A percentile compares a stretch with the other conserved stretches of the same genome.
These are phyloP conservation scores for Cosmia pyralina DNA, from an alignment of 2,888 invertebrate genomes.

Conservation along the genomic window DNA sequence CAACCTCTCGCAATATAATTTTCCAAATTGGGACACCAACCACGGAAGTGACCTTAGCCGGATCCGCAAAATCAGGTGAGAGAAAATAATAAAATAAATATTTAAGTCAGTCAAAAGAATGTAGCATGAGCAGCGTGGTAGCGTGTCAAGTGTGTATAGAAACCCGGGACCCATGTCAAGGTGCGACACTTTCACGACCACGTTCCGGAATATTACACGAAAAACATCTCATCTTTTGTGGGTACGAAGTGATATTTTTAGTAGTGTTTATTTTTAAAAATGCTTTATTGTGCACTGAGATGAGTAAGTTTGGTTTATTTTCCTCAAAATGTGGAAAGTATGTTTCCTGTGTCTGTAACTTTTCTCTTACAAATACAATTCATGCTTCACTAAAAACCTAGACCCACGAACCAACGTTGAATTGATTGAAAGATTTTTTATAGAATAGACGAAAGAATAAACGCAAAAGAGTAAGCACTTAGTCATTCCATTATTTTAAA, in stretches of 20 bases:
- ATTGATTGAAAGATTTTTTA: background rate
- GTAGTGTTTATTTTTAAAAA: constrained; percentile 17
- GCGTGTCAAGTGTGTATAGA: constrained; percentile 42
- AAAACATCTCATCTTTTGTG: constrained; percentile 48
- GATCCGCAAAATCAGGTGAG: constrained; percentile 11
- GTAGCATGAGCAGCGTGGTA: constrained; percentile 18
- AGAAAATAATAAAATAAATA: constrained; percentile 47
- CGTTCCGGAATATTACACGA: constrained; percentile 28
- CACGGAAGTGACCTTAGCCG: constrained; percentile 26
- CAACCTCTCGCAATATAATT: background rate
- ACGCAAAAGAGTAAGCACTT: background rate
- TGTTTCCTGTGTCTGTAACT: background rate
- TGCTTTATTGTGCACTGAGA: background rate
- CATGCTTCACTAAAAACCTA: background rate
- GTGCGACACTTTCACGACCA: constrained; percentile 45
- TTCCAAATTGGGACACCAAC: constrained; percentile 9
- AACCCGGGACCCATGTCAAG: constrained; percentile 56
- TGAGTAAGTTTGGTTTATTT: background rate
- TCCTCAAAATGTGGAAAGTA: constrained; percentile 7
- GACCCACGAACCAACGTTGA: background rate
- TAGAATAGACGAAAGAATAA: background rate
- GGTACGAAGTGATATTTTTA: constrained; percentile 24
- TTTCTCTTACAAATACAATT: background rate
- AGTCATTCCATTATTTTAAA: constrained; percentile 1
- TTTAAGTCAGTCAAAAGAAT: constrained; percentile 30